A percentile compares a stretch with the other conserved stretches of the same genome.
phyloP scores from a whole-genome alignment of 2,113 vertebrate genomes.

The Onychostoma macrolepis region DNA sequence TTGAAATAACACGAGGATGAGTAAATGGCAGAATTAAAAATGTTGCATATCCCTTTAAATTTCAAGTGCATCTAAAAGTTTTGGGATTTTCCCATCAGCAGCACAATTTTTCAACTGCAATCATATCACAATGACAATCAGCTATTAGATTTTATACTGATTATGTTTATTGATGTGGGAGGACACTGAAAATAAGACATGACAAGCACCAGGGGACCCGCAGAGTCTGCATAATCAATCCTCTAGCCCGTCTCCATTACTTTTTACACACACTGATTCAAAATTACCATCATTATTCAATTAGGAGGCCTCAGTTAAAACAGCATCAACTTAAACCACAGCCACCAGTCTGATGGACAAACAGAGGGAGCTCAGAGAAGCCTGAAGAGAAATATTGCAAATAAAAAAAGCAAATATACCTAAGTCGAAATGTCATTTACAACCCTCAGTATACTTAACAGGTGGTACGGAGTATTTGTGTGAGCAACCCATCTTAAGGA shows the following conservation, averaged over 20 bases:
- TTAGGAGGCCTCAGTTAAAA: conserved; percentile 49
- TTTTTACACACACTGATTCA: conserved; percentile 41
- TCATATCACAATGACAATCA: background rate
- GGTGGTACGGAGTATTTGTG: background rate
- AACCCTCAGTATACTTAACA: background rate
- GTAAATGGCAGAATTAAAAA: background rate
- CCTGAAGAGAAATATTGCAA: background rate
- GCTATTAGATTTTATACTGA: background rate
- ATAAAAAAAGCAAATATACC: conserved; percentile 27
- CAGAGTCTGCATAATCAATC: conserved; percentile 10
- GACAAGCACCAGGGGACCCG: background rate
- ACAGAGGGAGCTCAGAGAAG: conserved; percentile 9
- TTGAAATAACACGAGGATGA: background rate
- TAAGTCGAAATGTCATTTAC: background rate
- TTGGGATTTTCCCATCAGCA: background rate
- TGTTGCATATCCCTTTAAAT: background rate
- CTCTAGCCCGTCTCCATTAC: background rate
- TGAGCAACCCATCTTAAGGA: background rate
- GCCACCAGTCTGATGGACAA: conserved; percentile 19
- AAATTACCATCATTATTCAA: conserved; percentile 67
- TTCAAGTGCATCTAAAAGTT: background rate
- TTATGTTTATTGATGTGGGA: background rate
- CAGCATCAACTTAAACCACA: conserved; percentile 59
- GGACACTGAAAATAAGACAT: background rate
- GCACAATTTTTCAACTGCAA: background rate